A percentile compares a stretch with the other conserved stretches of the same genome.
Evolutionary conservation across 92 coral and sea anemone genomes (phyloP).

Genomic region (Actinostola sp.): DNA sequence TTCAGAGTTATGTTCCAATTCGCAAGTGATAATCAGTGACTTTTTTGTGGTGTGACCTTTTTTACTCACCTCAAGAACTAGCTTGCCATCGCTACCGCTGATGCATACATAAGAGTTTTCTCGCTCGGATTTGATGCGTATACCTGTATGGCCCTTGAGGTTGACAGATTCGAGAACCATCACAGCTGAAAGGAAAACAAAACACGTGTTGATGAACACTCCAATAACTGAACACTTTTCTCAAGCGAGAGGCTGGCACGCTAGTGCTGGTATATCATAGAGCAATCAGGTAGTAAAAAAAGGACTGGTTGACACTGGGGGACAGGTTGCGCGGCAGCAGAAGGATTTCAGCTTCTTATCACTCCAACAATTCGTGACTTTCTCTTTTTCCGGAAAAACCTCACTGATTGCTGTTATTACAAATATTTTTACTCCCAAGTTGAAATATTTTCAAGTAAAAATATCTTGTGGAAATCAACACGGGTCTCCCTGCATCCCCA

Average conservation of each 20-base stretch:
- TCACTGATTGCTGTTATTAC: neutral
- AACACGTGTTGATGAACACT: slow-evolving; percentile 20
- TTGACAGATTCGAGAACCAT: slow-evolving; percentile 63
- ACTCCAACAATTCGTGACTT: neutral
- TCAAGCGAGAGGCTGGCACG: neutral
- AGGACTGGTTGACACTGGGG: neutral
- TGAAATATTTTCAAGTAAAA: no score
- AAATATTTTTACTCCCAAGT: no score
- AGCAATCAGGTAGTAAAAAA: neutral
- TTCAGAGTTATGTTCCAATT: neutral
- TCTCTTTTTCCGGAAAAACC: no score
- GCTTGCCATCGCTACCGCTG: slow-evolving; percentile 25
- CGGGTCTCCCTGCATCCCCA: no score
- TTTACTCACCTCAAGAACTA: slow-evolving; percentile 49
- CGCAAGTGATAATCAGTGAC: no score
- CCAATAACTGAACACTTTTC: neutral
- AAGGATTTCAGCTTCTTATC: neutral
- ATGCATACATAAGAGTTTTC: slow-evolving; percentile 58
- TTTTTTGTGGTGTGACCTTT: slow-evolving; percentile 15
- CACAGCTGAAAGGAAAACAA: slow-evolving; percentile 22
- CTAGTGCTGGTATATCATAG: neutral
- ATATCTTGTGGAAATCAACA: no score
- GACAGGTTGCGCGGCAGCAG: neutral
- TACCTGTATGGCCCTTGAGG: slow-evolving; percentile 48
- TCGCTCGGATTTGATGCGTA: slow-evolving; percentile 45